A percentile compares a stretch with the other conserved stretches of the same genome.
phyloP scores from a whole-genome alignment of 2,113 vertebrate genomes.

The Typhlomys cinereus region DNA sequence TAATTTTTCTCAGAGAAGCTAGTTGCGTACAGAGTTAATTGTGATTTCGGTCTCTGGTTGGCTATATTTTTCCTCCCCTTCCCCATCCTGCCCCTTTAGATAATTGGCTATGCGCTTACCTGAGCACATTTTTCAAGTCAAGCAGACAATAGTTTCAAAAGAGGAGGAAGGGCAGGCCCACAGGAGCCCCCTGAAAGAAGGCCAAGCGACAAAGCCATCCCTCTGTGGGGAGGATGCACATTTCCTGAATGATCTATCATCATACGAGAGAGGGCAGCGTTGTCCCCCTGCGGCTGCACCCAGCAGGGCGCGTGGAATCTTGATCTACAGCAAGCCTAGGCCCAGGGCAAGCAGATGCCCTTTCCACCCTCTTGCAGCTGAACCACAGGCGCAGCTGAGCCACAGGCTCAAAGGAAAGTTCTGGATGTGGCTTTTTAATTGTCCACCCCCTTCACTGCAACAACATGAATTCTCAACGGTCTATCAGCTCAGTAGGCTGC shows the following conservation, averaged over 20 bases:
- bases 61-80: conserved; percentile 31
- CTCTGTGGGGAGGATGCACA: background rate
- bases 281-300: background rate
- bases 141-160: conserved; percentile 56
- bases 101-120: conserved; percentile 56
- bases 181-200: conserved; percentile 16
- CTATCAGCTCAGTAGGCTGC: background rate
- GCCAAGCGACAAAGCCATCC: conserved; percentile 35
- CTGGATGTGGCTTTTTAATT: background rate
- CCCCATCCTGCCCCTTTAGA: no score
- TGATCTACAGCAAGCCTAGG: background rate
- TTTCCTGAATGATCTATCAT: conserved; percentile 49
- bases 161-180: conserved; percentile 1
- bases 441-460: background rate
- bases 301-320: background rate
- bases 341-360: background rate
- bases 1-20: background rate
- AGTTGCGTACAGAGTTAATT: conserved; percentile 34
- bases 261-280: background rate
- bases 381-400: background rate
- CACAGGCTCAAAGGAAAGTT: background rate
- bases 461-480: background rate
- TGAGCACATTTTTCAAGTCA: conserved; percentile 62
- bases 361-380: background rate
- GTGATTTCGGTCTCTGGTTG: conserved; percentile 16